Percentiles rank a stretch among this genome's conserved stretches.
phyloP scores from a whole-genome alignment of 2,888 invertebrate genomes.

The Pollenia angustigena region DNA sequence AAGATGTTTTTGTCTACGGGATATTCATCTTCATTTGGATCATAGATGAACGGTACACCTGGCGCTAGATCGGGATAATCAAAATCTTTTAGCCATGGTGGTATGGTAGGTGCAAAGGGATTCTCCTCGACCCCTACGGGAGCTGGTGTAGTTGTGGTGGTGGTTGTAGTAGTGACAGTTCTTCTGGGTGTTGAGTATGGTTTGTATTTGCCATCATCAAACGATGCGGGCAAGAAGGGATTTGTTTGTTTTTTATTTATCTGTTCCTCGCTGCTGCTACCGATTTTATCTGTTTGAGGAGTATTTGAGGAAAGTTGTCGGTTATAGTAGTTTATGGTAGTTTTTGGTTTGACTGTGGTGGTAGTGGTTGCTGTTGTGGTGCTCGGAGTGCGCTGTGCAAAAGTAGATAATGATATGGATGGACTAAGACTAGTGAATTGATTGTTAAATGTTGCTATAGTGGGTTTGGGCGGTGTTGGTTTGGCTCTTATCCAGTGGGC shows the following conservation, averaged over 20 bases:
- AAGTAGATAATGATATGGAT: slow-evolving; percentile 62
- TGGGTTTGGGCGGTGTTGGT: slow-evolving; percentile 69
- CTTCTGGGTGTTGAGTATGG: slow-evolving; percentile 55
- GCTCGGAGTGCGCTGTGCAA: slow-evolving; percentile 66
- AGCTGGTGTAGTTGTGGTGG: slow-evolving; percentile 75
- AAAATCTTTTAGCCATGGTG: slow-evolving; percentile 81
- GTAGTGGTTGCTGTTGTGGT: slow-evolving; percentile 61
- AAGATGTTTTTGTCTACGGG: slow-evolving; percentile 73
- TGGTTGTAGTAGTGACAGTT: slow-evolving; percentile 55
- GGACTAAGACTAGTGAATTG: slow-evolving; percentile 66
- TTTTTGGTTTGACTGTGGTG: slow-evolving; percentile 71
- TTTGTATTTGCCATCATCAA: slow-evolving; percentile 66
- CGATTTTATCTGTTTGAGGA: slow-evolving; percentile 61
- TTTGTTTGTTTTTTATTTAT: slow-evolving; percentile 52
- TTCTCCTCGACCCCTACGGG: slow-evolving; percentile 75
- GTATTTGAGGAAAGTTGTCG: slow-evolving; percentile 60
- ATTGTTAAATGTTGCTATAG: slow-evolving; percentile 56
- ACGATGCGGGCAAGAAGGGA: slow-evolving; percentile 68
- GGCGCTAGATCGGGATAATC: slow-evolving; percentile 82
- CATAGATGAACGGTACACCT: slow-evolving; percentile 80
- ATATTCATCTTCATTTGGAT: slow-evolving; percentile 73
- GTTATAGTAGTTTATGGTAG: slow-evolving; percentile 68
- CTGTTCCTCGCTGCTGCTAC: slow-evolving; percentile 30
- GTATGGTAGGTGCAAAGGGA: slow-evolving; percentile 81
- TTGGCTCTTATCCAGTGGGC: slow-evolving; percentile 74